phyloP scores from a whole-genome alignment of 2,797 vertebrate species.

The Tarsius wallacei region DNA sequence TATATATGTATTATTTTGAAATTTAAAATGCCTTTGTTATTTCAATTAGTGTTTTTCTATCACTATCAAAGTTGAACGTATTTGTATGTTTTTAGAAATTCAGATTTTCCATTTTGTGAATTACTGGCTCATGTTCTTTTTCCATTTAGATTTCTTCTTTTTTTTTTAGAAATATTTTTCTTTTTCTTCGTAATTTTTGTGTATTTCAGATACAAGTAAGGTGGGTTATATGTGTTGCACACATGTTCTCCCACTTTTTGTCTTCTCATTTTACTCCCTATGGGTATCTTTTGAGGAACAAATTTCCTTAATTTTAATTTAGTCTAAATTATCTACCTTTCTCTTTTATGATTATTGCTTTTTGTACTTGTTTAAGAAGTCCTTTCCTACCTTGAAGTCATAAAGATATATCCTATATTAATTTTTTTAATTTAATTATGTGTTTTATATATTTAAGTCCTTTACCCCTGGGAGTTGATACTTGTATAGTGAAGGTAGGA shows the following conservation, averaged over 20 bases:
- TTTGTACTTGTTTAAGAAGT: slow-evolving; percentile 31
- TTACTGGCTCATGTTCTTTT: background rate
- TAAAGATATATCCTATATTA: background rate
- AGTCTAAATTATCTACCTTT: background rate
- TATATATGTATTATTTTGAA: slow-evolving; percentile 20
- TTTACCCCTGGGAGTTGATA: background rate
- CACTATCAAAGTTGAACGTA: background rate
- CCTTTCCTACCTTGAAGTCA: background rate
- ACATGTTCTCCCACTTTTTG: background rate
- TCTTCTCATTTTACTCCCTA: background rate
- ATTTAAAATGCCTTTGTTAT: background rate
- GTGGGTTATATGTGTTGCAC: background rate
- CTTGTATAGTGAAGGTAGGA: background rate
- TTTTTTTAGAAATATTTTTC: background rate
- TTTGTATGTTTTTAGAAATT: background rate
- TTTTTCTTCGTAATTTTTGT: background rate
- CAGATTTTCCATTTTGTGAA: slow-evolving; percentile 24
- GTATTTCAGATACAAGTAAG: background rate
- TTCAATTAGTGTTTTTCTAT: slow-evolving; percentile 10
- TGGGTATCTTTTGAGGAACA: background rate
- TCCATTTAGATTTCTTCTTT: background rate
- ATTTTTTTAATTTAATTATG: slow-evolving; percentile 1
- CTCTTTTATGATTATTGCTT: background rate
- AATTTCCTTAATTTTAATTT: slow-evolving; percentile 52
- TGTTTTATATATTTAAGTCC: background rate